These are phyloP conservation scores for Calliopsis andreniformis DNA, from an alignment of 1,140 invertebrate genomes.

Conservation along the genomic window DNA sequence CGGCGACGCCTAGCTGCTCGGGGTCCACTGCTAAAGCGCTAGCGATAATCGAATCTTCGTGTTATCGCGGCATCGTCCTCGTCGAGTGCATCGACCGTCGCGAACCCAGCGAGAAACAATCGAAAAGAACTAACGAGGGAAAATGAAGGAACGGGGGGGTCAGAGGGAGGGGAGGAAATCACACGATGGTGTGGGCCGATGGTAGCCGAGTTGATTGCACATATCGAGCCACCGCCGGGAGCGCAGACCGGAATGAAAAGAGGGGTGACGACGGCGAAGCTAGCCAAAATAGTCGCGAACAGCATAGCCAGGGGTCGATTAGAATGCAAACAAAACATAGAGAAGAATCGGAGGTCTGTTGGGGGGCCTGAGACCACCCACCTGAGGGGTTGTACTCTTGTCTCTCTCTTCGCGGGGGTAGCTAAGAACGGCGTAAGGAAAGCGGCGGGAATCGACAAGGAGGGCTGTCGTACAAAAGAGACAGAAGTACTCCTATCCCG, in stretches of 20 bases:
- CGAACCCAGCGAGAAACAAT: not conserved
- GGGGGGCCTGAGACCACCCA: not conserved
- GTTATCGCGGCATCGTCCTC: not conserved
- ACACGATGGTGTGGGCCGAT: not conserved
- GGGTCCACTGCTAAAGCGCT: not conserved
- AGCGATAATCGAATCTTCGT: conserved; percentile 14
- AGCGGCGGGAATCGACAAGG: conserved; percentile 2
- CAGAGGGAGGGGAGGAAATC: not conserved
- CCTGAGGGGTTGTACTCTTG: not conserved
- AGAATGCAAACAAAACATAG: conserved; percentile 53
- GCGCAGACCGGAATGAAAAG: not conserved
- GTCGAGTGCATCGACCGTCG: not conserved
- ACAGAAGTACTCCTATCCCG: conserved; percentile 4
- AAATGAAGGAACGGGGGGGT: not conserved
- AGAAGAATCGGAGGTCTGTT: not conserved
- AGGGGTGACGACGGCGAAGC: not conserved
- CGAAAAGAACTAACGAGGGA: not conserved
- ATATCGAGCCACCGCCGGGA: not conserved
- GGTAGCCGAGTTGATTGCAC: conserved; percentile 2
- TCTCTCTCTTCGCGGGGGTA: not conserved
- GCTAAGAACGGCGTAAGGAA: conserved; percentile 19
- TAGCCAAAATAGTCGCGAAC: conserved; percentile 20
- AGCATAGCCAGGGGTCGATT: conserved; percentile 45
- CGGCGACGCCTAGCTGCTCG: too few species aligned
- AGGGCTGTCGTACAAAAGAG: not conserved